phyloP scores from a whole-genome alignment of 2,797 vertebrate genomes.

The Paramormyrops hopkinsi region DNA sequence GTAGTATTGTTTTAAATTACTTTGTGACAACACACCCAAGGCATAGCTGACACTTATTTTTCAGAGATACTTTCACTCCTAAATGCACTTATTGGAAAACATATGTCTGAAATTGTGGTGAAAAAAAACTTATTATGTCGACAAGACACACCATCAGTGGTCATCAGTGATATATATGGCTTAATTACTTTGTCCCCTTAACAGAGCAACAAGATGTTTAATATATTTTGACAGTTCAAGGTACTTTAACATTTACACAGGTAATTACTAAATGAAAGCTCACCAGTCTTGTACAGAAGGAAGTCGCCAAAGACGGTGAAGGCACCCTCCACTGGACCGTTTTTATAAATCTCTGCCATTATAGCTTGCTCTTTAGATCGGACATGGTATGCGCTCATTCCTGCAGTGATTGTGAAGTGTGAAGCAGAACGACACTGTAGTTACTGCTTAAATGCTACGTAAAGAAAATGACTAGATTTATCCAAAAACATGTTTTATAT shows the following conservation, averaged over 20 bases:
- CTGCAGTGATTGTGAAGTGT: slow-evolving; percentile 45
- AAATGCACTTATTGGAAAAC: neutral
- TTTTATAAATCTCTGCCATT: slow-evolving; percentile 81
- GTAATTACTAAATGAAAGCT: neutral
- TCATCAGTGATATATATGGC: neutral
- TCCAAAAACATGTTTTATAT: neutral
- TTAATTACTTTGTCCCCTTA: neutral
- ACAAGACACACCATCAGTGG: neutral
- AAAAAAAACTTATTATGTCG: neutral
- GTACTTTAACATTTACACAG: neutral
- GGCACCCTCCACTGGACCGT: slow-evolving; percentile 87
- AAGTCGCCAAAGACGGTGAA: slow-evolving; percentile 86
- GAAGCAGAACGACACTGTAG: neutral
- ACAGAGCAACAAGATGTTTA: neutral
- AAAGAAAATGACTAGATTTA: neutral
- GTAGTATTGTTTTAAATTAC: neutral
- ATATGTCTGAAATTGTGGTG: neutral
- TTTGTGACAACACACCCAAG: neutral
- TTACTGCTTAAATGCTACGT: neutral
- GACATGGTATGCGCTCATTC: slow-evolving; percentile 70
- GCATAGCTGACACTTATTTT: neutral
- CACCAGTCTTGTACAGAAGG: slow-evolving; percentile 81
- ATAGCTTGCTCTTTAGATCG: slow-evolving; percentile 61
- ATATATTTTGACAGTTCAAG: neutral
- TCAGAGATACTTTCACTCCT: neutral